Evolutionary conservation across 2,797 vertebrate species (phyloP), one percentile per base, ranked within the genome.

Genomic region (Sphaeramia orbicularis): DNA sequence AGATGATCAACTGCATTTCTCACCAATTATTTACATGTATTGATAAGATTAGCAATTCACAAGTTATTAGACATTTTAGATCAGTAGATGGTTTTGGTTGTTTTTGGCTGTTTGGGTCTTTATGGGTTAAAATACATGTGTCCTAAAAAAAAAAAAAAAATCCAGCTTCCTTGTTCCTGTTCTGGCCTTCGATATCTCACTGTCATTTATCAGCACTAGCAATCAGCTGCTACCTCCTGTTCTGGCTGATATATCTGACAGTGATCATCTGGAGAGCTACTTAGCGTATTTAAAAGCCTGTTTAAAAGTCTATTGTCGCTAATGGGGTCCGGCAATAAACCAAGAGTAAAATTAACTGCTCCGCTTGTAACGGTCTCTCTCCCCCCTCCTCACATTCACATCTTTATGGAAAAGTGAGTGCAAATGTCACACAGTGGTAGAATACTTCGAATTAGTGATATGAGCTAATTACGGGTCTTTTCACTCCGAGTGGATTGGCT

Each of bases 311-410:
- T 80, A 71, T 78, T 84, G 78, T 76, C 51, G 51, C 72, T 79
- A 84, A 85, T 86, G 78, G 83, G 78, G 77, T 67, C 79, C 73
- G 59, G 64, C 74, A 77, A 80, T 84, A 86, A 82, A 86, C 64
- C 57, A 62, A 55, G 66, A 76, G 62, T 74, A 75, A 71, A 83
- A 81, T 86, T 84, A 81, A 83, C 74, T 68, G 75, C 75, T 54
- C 72, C 57, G 58, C 81, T 81, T 78, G 81, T 81, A 78, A 65
- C 76, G 40, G 60, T 62, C 60, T 53, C 65, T 81, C 63, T 68
- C 65, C 52, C 51, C 19, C 19, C 14, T 54, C 54, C 8, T 9
- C 30, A 32, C 48, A 21, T 59, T 78, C 59, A 67, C 44, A 62
- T 35, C 48, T 45, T 42, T 43, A 64, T 42, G 55, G 60, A 57